A percentile compares a stretch with the other conserved stretches of the same genome.
Conservation (phyloP, 2,888 invertebrate species). For the Callyntrura sp. region DNA sequence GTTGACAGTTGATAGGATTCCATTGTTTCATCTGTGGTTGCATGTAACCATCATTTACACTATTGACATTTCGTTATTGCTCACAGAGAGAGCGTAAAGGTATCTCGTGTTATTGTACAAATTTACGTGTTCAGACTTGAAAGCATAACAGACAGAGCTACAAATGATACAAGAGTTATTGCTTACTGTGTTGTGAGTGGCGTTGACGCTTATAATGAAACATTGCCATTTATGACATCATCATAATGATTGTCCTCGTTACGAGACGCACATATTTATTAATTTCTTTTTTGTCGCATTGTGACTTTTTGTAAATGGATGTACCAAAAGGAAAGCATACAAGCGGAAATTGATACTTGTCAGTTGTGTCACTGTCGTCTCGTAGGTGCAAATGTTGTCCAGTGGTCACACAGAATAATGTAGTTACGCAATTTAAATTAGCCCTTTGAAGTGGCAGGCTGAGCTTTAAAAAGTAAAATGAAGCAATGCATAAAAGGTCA, state of each 20-base stretch:
- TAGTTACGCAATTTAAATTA: no score
- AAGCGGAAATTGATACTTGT: no score
- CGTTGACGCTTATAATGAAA: slow-evolving; percentile 18
- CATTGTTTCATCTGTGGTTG: background rate
- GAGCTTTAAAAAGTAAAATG: no score
- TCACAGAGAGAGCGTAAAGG: background rate
- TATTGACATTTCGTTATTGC: background rate
- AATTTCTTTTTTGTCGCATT: no score
- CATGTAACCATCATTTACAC: background rate
- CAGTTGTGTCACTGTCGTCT: no score
- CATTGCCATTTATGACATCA: slow-evolving; percentile 4
- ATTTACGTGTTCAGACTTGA: background rate
- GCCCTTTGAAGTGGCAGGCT: no score
- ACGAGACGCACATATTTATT: no score
- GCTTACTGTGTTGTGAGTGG: background rate
- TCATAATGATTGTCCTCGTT: slow-evolving; percentile 6
- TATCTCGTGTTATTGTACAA: background rate
- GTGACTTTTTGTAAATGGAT: no score
- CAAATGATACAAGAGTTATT: background rate
- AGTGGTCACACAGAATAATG: no score
- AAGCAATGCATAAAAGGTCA: no score
- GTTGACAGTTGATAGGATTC: slow-evolving; percentile 5
- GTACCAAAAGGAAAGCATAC: no score
- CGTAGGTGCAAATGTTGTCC: no score
- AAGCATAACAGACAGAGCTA: background rate